Conservation (phyloP, 2,113 vertebrate genomes). For the Microcebus griseorufus region DNA sequence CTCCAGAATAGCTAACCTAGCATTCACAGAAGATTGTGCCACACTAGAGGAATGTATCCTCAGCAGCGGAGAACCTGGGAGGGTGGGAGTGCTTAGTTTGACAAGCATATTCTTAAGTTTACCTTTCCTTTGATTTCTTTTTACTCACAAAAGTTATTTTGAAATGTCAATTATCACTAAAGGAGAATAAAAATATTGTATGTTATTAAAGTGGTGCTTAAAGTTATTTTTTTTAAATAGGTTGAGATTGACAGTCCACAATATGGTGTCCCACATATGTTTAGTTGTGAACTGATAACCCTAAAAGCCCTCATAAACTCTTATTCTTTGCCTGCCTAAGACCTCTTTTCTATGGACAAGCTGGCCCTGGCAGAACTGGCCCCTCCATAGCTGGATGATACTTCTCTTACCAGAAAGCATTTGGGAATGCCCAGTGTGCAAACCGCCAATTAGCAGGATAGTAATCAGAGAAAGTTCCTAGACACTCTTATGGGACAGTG, state of each 20-base stretch:
- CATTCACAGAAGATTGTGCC: not conserved
- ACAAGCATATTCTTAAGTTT: conserved; percentile 14
- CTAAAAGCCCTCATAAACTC: not conserved
- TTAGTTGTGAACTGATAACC: not conserved
- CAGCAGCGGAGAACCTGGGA: not conserved
- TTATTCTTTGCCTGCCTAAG: not conserved
- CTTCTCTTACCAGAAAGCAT: not conserved
- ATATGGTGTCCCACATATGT: not conserved
- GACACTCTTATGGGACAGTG: not conserved
- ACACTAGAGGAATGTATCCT: not conserved
- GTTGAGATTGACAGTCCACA: not conserved
- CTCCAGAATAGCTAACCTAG: not conserved
- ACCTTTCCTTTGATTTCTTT: not conserved
- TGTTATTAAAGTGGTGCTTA: not conserved
- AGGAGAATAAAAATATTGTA: not conserved
- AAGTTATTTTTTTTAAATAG: not conserved
- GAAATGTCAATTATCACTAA: not conserved
- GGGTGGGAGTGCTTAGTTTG: not conserved
- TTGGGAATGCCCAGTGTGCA: not conserved
- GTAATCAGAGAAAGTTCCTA: not conserved
- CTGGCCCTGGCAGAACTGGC: not conserved
- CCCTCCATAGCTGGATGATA: not conserved
- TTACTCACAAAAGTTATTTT: not conserved
- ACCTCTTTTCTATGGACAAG: not conserved
- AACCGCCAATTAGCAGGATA: not conserved